Conservation (phyloP, 30 jellyfish, hydroid and myxozoan species). For the Aurelia sp. region DNA sequence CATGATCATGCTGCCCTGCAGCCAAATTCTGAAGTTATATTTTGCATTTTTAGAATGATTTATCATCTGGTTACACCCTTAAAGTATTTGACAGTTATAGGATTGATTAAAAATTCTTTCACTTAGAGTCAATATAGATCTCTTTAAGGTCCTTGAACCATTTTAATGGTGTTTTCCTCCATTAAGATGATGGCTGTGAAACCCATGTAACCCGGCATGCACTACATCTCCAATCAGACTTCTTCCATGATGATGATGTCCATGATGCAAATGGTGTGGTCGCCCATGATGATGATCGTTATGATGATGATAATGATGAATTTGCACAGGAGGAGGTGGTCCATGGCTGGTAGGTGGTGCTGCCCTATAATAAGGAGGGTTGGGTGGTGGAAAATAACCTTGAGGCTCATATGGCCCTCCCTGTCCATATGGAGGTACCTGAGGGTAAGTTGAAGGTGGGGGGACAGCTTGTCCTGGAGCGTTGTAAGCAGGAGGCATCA, state of each 20-base stretch:
- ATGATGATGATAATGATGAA: not conserved
- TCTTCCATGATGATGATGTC: not conserved
- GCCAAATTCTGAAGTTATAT: not conserved
- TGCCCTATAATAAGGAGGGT: not conserved
- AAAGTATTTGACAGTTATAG: not conserved
- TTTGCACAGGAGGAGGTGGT: not conserved
- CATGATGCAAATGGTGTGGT: not conserved
- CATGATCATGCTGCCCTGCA: not conserved
- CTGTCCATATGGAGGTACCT: no score
- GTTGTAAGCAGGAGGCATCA: no score
- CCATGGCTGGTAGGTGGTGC: not conserved
- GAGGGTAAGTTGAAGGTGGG: no score
- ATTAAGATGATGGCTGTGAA: not conserved
- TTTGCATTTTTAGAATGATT: not conserved
- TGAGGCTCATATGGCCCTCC: no score
- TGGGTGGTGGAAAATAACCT: no score
- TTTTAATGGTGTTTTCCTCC: slow-evolving; percentile 1
- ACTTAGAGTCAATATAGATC: not conserved
- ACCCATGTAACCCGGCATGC: slow-evolving; percentile 1
- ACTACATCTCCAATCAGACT: not conserved
- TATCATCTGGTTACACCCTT: not conserved
- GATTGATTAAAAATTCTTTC: not conserved
- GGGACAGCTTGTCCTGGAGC: no score
- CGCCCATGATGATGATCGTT: not conserved
- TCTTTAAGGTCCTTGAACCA: not conserved